Evolutionary conservation across 2,888 invertebrate species (phyloP), one percentile per base, ranked within the genome.

Genomic region (Galerucella nymphaeae): DNA sequence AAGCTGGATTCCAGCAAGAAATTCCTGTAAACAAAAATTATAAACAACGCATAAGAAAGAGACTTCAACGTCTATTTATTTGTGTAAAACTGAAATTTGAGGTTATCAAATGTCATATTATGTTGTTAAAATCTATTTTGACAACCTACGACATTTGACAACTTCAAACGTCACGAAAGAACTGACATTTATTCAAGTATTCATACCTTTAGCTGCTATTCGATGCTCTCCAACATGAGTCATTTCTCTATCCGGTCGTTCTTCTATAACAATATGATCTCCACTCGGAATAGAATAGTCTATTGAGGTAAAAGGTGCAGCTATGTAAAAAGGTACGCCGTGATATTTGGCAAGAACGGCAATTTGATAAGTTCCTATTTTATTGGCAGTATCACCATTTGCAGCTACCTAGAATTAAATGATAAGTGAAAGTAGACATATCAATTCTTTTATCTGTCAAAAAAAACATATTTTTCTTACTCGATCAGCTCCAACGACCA

Each of bases 361-460:
- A 83, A 99, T 93, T 89, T 97, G 96, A 85, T 96, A 97, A 14
- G 97, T 97, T 81, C 98, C 99, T 84, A 99, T 98, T 90, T 99
- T 99, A 86, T 99, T 99, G 0, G 99, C 99, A 0, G 98, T 98
- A 86, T 99, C 99, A 0, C 99, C 99, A 87, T 99, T 99, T 2
- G 93, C 92, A 14, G 96, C 96, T 45, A 97, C 92, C 93, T 93
- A 69, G 13, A 74, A 66, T 55, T 18, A 23, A 13, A 61, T 10
- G 2, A 57, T 13, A 6, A n/a, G 5, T 23, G 23, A 23, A 9
- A 38, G 30, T 38, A 8, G 30, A 38, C 30, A 38, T 38, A 38
- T 38, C 23, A 30, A 30, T 30, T 30, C 4, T 2, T 4, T 30
- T n/a, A n/a, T n/a, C n/a, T n/a, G n/a, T n/a, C n/a, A n/a, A n/a